These are phyloP conservation scores for Orthosia gothica DNA, from an alignment of 2,888 invertebrate species.

Conservation along the genomic window DNA sequence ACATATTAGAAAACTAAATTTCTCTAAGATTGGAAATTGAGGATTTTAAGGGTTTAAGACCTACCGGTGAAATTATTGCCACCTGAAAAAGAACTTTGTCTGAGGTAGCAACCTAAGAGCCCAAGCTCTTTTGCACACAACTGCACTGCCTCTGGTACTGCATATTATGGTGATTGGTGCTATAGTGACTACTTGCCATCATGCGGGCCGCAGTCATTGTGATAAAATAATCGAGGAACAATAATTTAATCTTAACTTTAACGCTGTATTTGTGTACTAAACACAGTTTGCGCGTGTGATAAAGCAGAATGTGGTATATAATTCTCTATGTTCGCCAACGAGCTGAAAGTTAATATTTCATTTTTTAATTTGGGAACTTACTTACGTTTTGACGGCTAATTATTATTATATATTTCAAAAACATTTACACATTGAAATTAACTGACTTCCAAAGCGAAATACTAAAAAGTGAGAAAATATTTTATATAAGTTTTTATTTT, in stretches of 20 bases:
- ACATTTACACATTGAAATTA: too few species aligned
- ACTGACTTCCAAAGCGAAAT: too few species aligned
- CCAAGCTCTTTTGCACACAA: background rate
- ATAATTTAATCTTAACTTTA: background rate
- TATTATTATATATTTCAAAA: too few species aligned
- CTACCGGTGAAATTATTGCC: background rate
- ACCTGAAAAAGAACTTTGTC: slow-evolving; percentile 1
- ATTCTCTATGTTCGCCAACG: too few species aligned
- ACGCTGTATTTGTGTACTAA: slow-evolving; percentile 7
- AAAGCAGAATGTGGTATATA: background rate
- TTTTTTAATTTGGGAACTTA: too few species aligned
- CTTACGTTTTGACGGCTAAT: too few species aligned
- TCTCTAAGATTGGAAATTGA: too few species aligned
- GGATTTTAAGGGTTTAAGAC: too few species aligned
- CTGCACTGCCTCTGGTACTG: background rate
- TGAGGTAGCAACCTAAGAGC: background rate
- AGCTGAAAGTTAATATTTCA: too few species aligned
- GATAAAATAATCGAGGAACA: slow-evolving; percentile 1
- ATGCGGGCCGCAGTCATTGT: background rate
- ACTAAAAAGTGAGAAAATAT: too few species aligned
- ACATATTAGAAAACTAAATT: background rate
- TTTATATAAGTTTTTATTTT: too few species aligned
- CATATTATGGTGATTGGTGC: background rate
- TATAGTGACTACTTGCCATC: background rate
- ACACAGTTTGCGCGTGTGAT: background rate